Base-by-base conservation (phyloP, 2,888 invertebrate species). In the Antheraea assamensis region DNA sequence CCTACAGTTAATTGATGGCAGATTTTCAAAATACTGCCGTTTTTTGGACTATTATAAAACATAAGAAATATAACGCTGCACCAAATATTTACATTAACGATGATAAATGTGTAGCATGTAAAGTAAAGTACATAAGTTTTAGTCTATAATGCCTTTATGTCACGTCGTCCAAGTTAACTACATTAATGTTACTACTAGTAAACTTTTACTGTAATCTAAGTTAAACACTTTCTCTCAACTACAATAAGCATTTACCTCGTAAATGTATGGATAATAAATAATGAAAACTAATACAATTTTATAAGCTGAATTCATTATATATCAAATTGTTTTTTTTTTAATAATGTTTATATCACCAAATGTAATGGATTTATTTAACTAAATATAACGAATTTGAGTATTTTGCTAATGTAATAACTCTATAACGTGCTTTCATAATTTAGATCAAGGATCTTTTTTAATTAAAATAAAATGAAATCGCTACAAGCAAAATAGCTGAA, bases 391-490 rank as follows among this genome's bases (percentile, higher is more conserved):
- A 1, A 30, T 15, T 64, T 19, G 17, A 64, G 61, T 64, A 64
- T 64, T 64, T 64, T 64, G 27, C 17, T 10, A 35, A 35, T 68
- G 31, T 31, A 68, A 35, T 68, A 68, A 35, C 7, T 68, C 35
- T 68, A 19, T 35, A 68, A 68, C 35, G 21, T 35, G 35, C 24
- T 68, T 68, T 68, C 68, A 68, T 68, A 68, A 68, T 68, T 35
- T 68, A 68, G 68, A 68, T 68, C 68, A 68, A 68, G 68, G 68
- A 13, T 68, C 10, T 68, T 35, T n/a, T 68, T 68, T 68, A 68
- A 68, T 68, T 58, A 55, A 71, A 61, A 47, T 10, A 49, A 74
- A 71, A 71, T 68, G 61, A 68, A 74, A 74, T 31, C 13, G 66
- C 68, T 35, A 42, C 42, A 31, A 71, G 27, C 68, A 10, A 52